Evolutionary conservation across 1,140 invertebrate genomes (phyloP), one percentile per base, ranked within the genome.

Genomic region (Ladona fulva): DNA sequence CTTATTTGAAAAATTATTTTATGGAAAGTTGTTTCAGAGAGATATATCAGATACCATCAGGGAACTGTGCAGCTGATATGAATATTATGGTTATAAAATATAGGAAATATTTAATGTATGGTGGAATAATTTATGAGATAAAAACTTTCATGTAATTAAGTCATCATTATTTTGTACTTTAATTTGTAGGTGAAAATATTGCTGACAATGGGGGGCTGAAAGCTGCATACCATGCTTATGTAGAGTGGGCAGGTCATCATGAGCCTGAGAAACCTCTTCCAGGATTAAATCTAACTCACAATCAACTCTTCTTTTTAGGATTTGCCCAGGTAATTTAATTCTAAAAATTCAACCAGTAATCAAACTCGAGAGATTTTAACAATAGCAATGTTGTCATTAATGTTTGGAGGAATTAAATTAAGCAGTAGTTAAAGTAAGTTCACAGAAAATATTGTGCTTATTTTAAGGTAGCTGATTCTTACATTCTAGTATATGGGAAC

Each of bases 201-300:
- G 95, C 95, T 0, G 96, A 98, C 82, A 97, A 97, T 85, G 96
- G 95, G 7, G 96, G 95, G 0, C 85, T 98, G 0, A 95, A 96
- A 83, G 95, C 95, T 0, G 94, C 95, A 0, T 97, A 92, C 84
- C 91, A 95, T 86, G 96, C 95, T 3, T 98, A 96, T 82, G 80
- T 92, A 52, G 88, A 89, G 37, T 92, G 86, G 86, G 76, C 81
- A n/a, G 52, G 52, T 66, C 79, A 78, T 25, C 42, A 29, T 37
- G 66, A 52, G 25, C 86, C 88, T 81, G 89, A 91, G 76, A 82
- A 88, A 29, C 87, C 90, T 14, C 86, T 97, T 24, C 95, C 96
- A 0, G 95, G 94, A 6, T 84, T 97, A 3, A 90, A 93, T 81
- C 86, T 95, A 42, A 94, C 92, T 0, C 94, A 96, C 84, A 87